These are phyloP conservation scores for Halyomorpha halys DNA, from an alignment of 1,140 invertebrate genomes.

Conservation along the genomic window DNA sequence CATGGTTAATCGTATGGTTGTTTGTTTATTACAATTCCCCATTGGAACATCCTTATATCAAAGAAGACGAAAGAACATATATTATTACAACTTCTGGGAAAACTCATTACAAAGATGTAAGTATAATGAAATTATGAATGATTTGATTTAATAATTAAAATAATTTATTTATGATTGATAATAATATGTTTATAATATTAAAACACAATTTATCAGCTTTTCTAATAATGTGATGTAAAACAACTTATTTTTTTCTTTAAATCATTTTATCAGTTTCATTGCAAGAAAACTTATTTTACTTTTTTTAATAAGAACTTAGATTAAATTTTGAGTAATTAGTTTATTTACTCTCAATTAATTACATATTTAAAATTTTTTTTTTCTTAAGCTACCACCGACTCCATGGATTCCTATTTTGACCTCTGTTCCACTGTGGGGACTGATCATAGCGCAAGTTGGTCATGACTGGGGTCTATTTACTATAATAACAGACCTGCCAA, in stretches of 20 bases:
- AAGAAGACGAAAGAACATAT: conserved; percentile 51
- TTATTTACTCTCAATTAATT: too few species aligned
- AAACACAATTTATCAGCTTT: too few species aligned
- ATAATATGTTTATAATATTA: too few species aligned
- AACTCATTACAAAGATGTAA: conserved; percentile 25
- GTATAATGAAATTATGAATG: not conserved
- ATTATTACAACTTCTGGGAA: conserved; percentile 37
- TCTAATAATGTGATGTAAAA: too few species aligned
- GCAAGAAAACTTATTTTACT: too few species aligned
- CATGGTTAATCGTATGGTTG: conserved; percentile 37
- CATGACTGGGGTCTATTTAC: conserved; percentile 82
- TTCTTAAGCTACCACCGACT: conserved; percentile 33
- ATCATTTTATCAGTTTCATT: too few species aligned
- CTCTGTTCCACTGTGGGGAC: conserved; percentile 61
- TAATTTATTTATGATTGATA: too few species aligned
- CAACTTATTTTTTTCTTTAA: too few species aligned
- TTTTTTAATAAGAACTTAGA: too few species aligned
- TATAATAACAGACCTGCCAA: conserved; percentile 72
- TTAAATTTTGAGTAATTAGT: too few species aligned
- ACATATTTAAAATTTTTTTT: not conserved
- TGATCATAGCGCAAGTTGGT: conserved; percentile 60
- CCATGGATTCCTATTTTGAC: conserved; percentile 64
- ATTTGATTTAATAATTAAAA: not conserved
- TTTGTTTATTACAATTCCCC: conserved; percentile 52
- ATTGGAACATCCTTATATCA: conserved; percentile 56